phyloP scores from a whole-genome alignment of 1,140 invertebrate species.

The Bemisia tabaci region DNA sequence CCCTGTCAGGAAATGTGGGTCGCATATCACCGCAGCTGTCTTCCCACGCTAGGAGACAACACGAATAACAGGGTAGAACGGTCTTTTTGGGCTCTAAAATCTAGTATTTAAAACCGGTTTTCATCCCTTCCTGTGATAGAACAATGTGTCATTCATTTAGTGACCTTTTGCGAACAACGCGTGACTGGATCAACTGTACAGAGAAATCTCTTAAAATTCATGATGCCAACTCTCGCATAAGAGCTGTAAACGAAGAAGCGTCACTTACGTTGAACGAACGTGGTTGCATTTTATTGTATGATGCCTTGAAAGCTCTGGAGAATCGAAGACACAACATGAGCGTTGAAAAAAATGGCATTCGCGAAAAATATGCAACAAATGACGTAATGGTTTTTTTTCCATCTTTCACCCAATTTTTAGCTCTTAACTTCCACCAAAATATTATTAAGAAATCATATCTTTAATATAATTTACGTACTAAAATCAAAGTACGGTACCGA shows the following conservation, averaged over 20 bases:
- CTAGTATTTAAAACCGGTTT: background rate
- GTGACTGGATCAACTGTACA: background rate
- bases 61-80: background rate
- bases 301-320: background rate
- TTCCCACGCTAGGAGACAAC: background rate
- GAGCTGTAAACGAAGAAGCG: background rate
- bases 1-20: background rate
- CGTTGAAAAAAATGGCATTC: background rate
- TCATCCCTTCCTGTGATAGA: background rate
- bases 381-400: no score
- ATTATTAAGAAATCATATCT: no score
- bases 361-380: background rate
- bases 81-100: background rate
- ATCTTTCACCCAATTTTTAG: no score
- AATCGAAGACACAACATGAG: background rate
- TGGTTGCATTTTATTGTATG: background rate
- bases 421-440: no score
- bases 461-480: no score
- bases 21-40: background rate
- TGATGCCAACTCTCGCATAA: background rate
- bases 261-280: background rate
- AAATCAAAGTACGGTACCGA: no score
- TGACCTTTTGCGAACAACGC: background rate
- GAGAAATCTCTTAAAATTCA: background rate
- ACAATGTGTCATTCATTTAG: background rate